A percentile compares a stretch with the other conserved stretches of the same genome.
Conservation (phyloP, 2,888 invertebrate genomes). For the Dilophus febrilis region DNA sequence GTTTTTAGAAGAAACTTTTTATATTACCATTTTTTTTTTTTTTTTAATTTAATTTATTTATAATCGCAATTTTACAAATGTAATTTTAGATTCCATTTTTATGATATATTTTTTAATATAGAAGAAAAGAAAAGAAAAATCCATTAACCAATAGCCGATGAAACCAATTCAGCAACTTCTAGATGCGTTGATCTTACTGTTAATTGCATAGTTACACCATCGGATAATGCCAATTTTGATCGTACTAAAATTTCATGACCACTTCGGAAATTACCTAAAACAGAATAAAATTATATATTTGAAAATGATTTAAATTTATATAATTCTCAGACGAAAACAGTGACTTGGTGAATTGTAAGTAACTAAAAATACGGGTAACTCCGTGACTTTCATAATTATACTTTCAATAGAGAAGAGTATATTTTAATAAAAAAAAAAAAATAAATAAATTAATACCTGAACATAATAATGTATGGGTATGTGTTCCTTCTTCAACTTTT, state of each 20-base stretch:
- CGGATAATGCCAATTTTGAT: conserved; percentile 57
- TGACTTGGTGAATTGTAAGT: not conserved
- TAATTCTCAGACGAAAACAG: not conserved
- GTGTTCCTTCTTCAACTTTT: conserved; percentile 64
- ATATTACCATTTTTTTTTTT: no score
- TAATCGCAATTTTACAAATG: no score
- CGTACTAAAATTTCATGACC: conserved; percentile 77
- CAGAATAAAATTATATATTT: conserved; percentile 1
- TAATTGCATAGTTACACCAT: conserved; percentile 85
- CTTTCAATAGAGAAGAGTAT: no score
- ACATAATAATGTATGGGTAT: conserved; percentile 61
- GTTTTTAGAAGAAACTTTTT: no score
- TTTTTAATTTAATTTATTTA: no score
- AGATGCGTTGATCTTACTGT: conserved; percentile 75
- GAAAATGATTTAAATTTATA: no score
- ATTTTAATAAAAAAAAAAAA: no score
- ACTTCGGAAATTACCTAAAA: conserved; percentile 66
- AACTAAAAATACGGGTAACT: not conserved
- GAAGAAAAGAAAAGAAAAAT: no score
- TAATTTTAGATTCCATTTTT: no score
- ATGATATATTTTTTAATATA: no score
- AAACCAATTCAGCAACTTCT: conserved; percentile 71
- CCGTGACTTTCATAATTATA: no score
- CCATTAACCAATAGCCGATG: conserved; percentile 73
- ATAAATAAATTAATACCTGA: conserved; percentile 41